Conservation (phyloP, 1,140 invertebrate species). For the Caerostris darwini region DNA sequence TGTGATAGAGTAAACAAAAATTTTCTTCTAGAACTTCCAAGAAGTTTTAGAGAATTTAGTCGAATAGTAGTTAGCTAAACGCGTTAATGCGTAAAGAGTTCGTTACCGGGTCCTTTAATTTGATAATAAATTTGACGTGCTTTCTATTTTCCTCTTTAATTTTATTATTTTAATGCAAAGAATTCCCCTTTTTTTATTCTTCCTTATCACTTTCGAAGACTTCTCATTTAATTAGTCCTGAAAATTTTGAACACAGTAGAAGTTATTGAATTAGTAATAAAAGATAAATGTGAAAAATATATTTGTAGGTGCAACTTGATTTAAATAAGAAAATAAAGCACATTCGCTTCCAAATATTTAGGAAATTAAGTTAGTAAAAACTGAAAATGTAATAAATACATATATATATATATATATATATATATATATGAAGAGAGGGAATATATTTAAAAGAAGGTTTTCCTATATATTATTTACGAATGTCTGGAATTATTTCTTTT, state of each 20-base stretch:
- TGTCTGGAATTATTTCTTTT: too few species aligned
- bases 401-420: too few species aligned
- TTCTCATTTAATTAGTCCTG: not conserved
- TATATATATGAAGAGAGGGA: too few species aligned
- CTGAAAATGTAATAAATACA: too few species aligned
- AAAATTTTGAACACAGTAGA: not conserved
- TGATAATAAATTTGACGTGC: not conserved
- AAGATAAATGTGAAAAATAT: not conserved
- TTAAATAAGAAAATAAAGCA: too few species aligned
- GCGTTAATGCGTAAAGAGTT: not conserved
- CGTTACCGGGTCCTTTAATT: not conserved
- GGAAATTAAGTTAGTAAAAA: too few species aligned
- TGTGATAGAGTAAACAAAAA: not conserved
- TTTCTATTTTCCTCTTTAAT: not conserved
- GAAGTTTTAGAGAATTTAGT: not conserved
- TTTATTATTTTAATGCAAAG: not conserved
- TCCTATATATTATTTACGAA: too few species aligned
- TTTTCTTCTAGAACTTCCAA: not conserved
- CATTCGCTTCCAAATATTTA: too few species aligned
- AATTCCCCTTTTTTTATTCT: not conserved
- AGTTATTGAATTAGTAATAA: not conserved
- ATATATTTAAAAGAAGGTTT: too few species aligned
- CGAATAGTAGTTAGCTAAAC: not conserved
- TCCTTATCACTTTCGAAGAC: not conserved
- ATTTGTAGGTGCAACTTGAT: too few species aligned